Percentiles rank a stretch among this genome's conserved stretches.
phyloP scores from a whole-genome alignment of 2,888 invertebrate genomes.

The Anorthoa munda region DNA sequence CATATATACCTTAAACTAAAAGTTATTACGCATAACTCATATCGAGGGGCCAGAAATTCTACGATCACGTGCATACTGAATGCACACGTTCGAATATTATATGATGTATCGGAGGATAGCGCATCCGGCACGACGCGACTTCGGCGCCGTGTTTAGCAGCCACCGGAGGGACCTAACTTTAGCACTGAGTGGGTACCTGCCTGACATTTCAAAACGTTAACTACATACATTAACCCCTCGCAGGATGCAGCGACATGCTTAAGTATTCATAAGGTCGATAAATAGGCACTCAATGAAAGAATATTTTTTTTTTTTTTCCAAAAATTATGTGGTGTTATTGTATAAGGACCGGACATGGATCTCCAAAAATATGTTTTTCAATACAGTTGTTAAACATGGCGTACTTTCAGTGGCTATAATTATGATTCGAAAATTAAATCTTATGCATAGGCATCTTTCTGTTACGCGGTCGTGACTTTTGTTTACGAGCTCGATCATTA shows the following conservation, averaged over 20 bases:
- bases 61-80: slow-evolving; percentile 27
- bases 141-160: slow-evolving; percentile 7
- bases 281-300: background rate
- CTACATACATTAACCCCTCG: slow-evolving; percentile 2
- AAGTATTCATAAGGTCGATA: background rate
- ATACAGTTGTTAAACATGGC: too few species aligned
- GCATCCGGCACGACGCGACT: slow-evolving; percentile 24
- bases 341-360: background rate
- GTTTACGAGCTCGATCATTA: too few species aligned
- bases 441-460: too few species aligned
- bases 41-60: slow-evolving; percentile 10
- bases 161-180: slow-evolving; percentile 33
- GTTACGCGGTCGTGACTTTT: too few species aligned
- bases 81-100: slow-evolving; percentile 35
- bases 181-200: background rate
- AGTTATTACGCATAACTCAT: slow-evolving; percentile 30
- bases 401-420: too few species aligned
- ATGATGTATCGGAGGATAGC: slow-evolving; percentile 29
- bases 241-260: background rate
- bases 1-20: slow-evolving; percentile 21
- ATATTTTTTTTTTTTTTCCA: too few species aligned
- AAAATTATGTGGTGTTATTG: background rate
- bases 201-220: slow-evolving; percentile 2
- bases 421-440: too few species aligned
- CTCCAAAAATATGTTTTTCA: background rate